Percentiles rank a stretch among this genome's conserved stretches.
Conservation (phyloP, 2,113 vertebrate genomes). For the Phycodurus eques region DNA sequence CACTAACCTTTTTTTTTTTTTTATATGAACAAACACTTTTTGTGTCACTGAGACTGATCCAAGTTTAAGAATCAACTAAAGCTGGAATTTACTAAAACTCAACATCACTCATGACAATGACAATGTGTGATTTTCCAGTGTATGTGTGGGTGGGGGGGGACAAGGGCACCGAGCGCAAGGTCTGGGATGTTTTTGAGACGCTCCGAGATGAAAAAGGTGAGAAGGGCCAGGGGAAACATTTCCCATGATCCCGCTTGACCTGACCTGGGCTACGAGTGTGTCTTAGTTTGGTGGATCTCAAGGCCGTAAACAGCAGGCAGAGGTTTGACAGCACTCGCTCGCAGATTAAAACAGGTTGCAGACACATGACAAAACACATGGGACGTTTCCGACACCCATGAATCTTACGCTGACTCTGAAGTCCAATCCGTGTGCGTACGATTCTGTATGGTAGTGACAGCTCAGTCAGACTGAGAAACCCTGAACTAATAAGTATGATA, state of each 20-base stretch:
- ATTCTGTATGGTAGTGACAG: neutral
- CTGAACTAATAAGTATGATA: too few relatives aligned
- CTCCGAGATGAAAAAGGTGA: conserved; percentile 74
- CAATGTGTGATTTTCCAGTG: too few relatives aligned
- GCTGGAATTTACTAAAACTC: neutral
- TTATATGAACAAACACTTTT: too few relatives aligned
- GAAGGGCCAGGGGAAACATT: conserved; percentile 62
- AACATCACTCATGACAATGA: neutral
- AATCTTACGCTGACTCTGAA: conserved; percentile 12
- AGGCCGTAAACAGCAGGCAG: conserved; percentile 36
- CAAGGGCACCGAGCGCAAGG: conserved; percentile 39
- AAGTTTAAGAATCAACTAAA: too few relatives aligned
- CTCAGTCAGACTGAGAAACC: too few relatives aligned
- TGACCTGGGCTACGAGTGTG: conserved; percentile 33
- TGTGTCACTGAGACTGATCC: too few relatives aligned
- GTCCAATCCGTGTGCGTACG: conserved; percentile 13
- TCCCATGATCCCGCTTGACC: conserved; percentile 68
- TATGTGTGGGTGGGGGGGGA: conserved; percentile 8
- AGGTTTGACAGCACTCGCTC: conserved; percentile 22
- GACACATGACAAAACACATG: conserved; percentile 17
- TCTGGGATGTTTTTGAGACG: conserved; percentile 70
- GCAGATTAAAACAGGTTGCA: neutral
- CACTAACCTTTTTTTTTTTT: too few relatives aligned
- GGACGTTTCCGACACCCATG: conserved; percentile 1
- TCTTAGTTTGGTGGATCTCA: conserved; percentile 20